A percentile compares a stretch with the other conserved stretches of the same genome.
Conservation (phyloP, 2,113 vertebrate species). For the Cyanistes caeruleus region DNA sequence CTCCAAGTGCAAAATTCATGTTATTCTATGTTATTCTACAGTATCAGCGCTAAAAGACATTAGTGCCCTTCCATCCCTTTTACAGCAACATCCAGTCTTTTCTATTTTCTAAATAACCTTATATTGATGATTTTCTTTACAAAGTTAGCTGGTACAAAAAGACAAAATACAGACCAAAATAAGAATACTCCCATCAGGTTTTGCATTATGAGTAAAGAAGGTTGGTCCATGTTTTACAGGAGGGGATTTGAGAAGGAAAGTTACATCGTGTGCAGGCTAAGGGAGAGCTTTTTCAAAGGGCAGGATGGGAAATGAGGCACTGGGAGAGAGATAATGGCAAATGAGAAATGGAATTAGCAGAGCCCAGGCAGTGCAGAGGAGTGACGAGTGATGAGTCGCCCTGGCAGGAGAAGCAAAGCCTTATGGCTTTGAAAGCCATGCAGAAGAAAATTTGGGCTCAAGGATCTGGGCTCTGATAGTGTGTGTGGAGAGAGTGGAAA, state of each 20-base stretch:
- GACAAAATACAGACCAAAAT: neutral
- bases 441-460: neutral
- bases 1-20: conserved; percentile 20
- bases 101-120: neutral
- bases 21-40: conserved; percentile 2
- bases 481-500: neutral
- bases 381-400: neutral
- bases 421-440: neutral
- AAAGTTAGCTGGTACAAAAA: neutral
- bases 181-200: neutral
- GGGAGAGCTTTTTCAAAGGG: neutral
- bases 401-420: neutral
- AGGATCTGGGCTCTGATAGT: neutral
- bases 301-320: neutral
- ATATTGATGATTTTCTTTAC: neutral
- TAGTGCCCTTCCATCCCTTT: neutral
- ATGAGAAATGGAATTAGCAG: conserved; percentile 26
- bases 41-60: neutral
- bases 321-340: neutral
- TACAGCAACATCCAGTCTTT: neutral
- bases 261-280: neutral
- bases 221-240: accelerated
- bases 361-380: neutral
- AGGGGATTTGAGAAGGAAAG: neutral
- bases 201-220: neutral